phyloP scores from a whole-genome alignment of 1,140 invertebrate genomes.

The Prorops nasuta region DNA sequence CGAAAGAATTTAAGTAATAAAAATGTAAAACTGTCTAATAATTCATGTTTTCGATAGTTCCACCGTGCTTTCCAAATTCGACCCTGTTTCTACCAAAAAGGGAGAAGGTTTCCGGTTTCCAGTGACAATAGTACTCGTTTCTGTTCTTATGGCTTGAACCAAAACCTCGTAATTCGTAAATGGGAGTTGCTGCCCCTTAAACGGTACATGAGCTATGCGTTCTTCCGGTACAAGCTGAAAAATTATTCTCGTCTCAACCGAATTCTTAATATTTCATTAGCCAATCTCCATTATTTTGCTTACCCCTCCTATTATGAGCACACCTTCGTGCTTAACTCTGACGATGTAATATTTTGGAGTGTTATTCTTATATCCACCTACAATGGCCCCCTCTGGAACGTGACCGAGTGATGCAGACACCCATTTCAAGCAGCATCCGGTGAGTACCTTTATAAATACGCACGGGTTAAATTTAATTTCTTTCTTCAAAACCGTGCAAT shows the following conservation, averaged over 20 bases:
- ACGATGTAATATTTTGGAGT: constrained; percentile 14
- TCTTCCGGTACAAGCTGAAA: constrained; percentile 8
- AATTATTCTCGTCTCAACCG: neutral
- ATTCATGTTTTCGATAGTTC: neutral
- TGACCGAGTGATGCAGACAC: constrained; percentile 6
- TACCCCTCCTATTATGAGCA: constrained; percentile 11
- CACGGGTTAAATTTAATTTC: too few species aligned
- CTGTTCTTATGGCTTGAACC: constrained; percentile 1
- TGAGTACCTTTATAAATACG: constrained; percentile 7
- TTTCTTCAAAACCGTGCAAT: neutral
- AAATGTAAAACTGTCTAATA: too few species aligned
- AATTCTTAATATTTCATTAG: neutral
- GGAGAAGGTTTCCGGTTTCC: neutral
- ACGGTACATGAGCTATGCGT: constrained; percentile 5
- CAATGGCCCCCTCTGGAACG: constrained; percentile 14
- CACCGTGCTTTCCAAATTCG: neutral
- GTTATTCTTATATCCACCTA: constrained; percentile 10
- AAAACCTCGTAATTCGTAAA: constrained; percentile 18
- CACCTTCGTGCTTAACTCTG: constrained; percentile 14
- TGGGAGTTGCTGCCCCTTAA: constrained; percentile 15
- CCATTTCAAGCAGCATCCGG: constrained; percentile 11
- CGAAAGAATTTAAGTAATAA: too few species aligned
- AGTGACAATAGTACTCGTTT: neutral
- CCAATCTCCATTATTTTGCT: too few species aligned
- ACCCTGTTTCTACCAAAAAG: neutral